Evolutionary conservation across 1,140 invertebrate genomes (phyloP).

Genomic region (Ectropis grisescens): DNA sequence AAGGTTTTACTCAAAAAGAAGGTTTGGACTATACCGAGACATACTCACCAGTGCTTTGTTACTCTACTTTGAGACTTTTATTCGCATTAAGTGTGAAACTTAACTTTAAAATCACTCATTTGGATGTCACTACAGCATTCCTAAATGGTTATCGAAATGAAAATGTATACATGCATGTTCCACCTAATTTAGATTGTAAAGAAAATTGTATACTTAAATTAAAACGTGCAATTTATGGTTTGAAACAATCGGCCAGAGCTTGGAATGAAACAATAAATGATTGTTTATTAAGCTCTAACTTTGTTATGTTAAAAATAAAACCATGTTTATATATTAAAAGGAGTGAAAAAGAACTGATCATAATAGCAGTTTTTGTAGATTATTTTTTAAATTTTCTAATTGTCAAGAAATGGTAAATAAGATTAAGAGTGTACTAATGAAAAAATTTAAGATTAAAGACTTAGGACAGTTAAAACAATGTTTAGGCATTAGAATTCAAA

Average conservation of each 20-base stretch:
- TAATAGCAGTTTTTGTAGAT: conserved; percentile 31
- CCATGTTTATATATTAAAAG: conserved; percentile 23
- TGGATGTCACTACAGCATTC: conserved; percentile 20
- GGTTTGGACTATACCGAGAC: conserved; percentile 21
- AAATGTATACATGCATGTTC: conserved; percentile 14
- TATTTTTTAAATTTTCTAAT: conserved; percentile 31
- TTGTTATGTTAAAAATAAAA: conserved; percentile 20
- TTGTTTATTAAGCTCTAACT: conserved; percentile 15
- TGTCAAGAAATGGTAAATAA: conserved; percentile 1
- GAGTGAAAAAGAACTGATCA: conserved; percentile 14
- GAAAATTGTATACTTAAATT: conserved; percentile 15
- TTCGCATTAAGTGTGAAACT: conserved; percentile 20
- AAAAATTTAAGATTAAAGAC: conserved; percentile 5
- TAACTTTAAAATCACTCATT: conserved; percentile 14
- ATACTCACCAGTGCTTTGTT: conserved; percentile 13
- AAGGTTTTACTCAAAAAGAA: conserved; percentile 15
- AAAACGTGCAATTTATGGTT: conserved; percentile 15
- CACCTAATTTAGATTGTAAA: conserved; percentile 11
- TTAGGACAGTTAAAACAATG: conserved; percentile 12
- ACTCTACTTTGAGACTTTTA: conserved; percentile 18
- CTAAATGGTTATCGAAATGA: conserved; percentile 12
- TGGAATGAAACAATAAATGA: conserved; percentile 11
- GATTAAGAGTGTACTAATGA: conserved; percentile 7
- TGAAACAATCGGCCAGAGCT: no score
- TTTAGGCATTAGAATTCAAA: conserved; percentile 16